These are phyloP conservation scores for Junco hyemalis DNA, from an alignment of 2,113 vertebrate species.

Conservation along the genomic window DNA sequence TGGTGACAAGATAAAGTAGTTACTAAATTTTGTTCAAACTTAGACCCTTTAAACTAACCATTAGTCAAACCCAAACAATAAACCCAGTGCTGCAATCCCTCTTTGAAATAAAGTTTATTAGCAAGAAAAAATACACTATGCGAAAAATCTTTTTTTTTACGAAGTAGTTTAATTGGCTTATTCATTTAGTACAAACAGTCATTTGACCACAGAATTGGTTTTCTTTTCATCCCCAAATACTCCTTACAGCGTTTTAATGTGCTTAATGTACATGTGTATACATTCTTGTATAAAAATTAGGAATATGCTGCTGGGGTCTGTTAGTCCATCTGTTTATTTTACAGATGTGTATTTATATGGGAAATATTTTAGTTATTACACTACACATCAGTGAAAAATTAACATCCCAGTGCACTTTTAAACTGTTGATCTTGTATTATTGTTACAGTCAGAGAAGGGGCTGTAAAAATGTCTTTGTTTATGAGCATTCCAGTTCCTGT, in stretches of 20 bases:
- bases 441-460: not conserved
- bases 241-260: not conserved
- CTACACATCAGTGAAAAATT: constrained; percentile 1
- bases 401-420: not conserved
- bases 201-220: not conserved
- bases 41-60: not conserved
- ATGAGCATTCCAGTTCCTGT: not conserved
- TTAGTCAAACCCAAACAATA: not conserved
- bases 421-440: not conserved
- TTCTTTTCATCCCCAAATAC: not conserved
- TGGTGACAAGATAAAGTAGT: not conserved
- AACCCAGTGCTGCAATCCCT: not conserved
- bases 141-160: not conserved
- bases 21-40: not conserved
- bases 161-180: not conserved
- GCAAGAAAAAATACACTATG: not conserved
- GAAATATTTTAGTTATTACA: not conserved
- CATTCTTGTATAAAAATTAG: not conserved
- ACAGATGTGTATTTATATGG: not conserved
- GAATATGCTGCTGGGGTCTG: not conserved
- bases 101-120: not conserved
- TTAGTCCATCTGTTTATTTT: not conserved
- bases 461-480: constrained; percentile 28
- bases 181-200: not conserved
- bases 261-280: not conserved